Conservation (phyloP, 2,113 vertebrate species). For the Xenopus tropicalis region DNA sequence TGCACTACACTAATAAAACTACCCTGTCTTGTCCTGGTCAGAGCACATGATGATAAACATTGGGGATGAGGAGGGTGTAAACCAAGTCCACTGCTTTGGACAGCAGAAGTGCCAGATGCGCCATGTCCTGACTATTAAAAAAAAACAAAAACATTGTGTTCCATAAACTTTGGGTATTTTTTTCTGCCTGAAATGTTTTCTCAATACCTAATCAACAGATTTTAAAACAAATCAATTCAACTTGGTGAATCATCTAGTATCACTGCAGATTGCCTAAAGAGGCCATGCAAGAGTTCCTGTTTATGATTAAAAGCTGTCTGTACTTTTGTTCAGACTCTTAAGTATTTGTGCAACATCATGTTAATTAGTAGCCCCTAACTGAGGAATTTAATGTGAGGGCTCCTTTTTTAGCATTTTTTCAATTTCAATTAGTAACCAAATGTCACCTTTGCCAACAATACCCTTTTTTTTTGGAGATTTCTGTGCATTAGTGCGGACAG, state of each 20-base stretch:
- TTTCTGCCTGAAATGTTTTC: neutral
- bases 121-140: too few relatives aligned
- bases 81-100: too few relatives aligned
- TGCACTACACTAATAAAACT: too few relatives aligned
- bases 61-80: too few relatives aligned
- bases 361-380: conserved; percentile 19
- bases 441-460: neutral
- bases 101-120: too few relatives aligned
- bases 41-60: too few relatives aligned
- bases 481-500: too few relatives aligned
- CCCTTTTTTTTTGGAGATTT: neutral
- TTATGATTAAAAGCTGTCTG: conserved; percentile 31
- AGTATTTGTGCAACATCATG: conserved; percentile 11
- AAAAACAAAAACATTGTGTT: too few relatives aligned
- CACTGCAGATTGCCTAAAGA: neutral
- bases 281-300: neutral
- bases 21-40: too few relatives aligned
- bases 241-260: neutral
- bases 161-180: neutral
- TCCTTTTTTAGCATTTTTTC: neutral
- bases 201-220: neutral
- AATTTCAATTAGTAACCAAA: neutral
- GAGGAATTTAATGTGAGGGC: neutral
- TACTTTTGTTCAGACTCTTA: conserved; percentile 6
- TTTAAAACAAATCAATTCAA: neutral